phyloP scores from a whole-genome alignment of 2,113 vertebrate species.

The Cyanistes caeruleus region DNA sequence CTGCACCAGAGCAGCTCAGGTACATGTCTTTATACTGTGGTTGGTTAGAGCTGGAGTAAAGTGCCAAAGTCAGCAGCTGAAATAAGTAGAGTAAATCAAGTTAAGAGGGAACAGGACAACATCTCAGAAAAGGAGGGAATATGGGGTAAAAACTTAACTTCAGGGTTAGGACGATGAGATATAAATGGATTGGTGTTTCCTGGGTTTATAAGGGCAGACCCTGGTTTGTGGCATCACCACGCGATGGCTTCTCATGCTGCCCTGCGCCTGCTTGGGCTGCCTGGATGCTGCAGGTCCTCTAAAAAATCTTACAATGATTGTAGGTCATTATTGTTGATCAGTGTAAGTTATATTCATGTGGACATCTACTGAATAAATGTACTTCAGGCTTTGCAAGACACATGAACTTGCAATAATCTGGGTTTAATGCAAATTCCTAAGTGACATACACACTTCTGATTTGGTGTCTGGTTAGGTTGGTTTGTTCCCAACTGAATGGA shows the following conservation, averaged over 20 bases:
- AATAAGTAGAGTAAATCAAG: conserved; percentile 78
- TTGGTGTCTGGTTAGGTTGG: not conserved
- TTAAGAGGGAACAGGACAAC: conserved; percentile 75
- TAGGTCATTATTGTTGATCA: not conserved
- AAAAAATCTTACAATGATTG: not conserved
- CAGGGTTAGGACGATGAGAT: conserved; percentile 70
- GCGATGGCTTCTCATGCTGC: not conserved
- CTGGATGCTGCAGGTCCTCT: not conserved
- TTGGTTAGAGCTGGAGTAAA: conserved; percentile 45
- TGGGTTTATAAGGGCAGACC: conserved; percentile 46
- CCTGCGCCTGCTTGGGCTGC: not conserved
- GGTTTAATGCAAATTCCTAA: not conserved
- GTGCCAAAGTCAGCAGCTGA: conserved; percentile 78
- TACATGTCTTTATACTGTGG: conserved; percentile 43
- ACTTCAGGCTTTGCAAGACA: not conserved
- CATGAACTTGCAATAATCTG: not conserved
- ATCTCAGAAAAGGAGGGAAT: conserved; percentile 66
- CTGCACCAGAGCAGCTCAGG: not conserved
- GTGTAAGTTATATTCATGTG: not conserved
- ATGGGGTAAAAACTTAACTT: conserved; percentile 25
- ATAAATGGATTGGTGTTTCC: conserved; percentile 73
- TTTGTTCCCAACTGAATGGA: not conserved
- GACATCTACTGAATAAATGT: not conserved
- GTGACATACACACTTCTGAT: not conserved
- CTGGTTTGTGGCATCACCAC: conserved; percentile 40